A percentile compares a stretch with the other conserved stretches of the same genome.
Evolutionary conservation across 2,888 invertebrate genomes (phyloP).

Genomic region (Prenolepis imparis): DNA sequence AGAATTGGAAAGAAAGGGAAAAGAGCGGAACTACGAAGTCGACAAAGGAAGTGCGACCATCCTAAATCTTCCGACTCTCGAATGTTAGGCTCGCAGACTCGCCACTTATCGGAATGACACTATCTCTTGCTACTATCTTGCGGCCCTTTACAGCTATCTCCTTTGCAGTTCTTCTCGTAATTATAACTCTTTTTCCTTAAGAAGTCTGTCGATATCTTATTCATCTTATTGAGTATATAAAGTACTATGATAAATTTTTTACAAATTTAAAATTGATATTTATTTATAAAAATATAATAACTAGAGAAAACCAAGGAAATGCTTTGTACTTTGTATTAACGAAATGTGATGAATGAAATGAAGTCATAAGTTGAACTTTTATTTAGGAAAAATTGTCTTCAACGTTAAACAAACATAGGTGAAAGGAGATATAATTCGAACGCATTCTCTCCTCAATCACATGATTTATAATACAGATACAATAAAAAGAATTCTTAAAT

Average conservation of each 20-base stretch:
- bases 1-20: slow-evolving; percentile 42
- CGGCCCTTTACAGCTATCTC: not conserved
- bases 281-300: not conserved
- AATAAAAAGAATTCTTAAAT: not conserved
- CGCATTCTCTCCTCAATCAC: not conserved
- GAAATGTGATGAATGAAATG: not conserved
- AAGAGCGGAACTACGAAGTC: slow-evolving; percentile 45
- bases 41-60: slow-evolving; percentile 49
- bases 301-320: not conserved
- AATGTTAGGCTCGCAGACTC: slow-evolving; percentile 60
- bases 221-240: not conserved
- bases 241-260: not conserved
- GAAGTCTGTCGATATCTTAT: not conserved
- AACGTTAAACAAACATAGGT: not conserved
- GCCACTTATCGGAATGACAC: slow-evolving; percentile 62
- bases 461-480: not conserved
- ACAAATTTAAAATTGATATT: not conserved
- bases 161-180: not conserved
- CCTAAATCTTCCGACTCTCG: slow-evolving; percentile 62
- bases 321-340: not conserved
- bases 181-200: not conserved
- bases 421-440: not conserved
- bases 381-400: not conserved
- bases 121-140: slow-evolving; percentile 24
- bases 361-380: slow-evolving; percentile 6